Base-by-base conservation (phyloP, 2,888 invertebrate genomes). In the Amiota communis region DNA sequence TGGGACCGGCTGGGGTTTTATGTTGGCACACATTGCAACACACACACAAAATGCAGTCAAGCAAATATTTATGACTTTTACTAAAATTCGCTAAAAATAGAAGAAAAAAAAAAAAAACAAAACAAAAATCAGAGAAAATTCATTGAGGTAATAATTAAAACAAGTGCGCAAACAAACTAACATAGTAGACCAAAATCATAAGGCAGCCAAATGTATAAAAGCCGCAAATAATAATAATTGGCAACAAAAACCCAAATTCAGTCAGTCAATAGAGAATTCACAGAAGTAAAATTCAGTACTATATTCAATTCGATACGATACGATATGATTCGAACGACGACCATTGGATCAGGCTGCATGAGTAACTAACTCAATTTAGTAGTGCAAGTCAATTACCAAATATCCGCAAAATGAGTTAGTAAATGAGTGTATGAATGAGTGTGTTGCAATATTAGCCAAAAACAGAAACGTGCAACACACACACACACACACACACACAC, bases 391-490 rank as follows among this genome's bases (percentile, higher is more conserved):
- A 75, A 77, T 85, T 82, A 77, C 79, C 78, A 83, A 82, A 82
- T 76, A 83, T 82, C 79, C 82, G 84, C 76, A 74, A 67, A 49
- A 70, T 36, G 72, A 68, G 53, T 11, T 51, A n/a, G 13, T n/a
- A 3, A 51, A 51, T 4, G 2, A n/a, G 8, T n/a, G 36, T 4
- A 2, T 36, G 47, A 68, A 72, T 70, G 20, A 72, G 72, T 69
- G 56, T 64, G 75, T 76, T 75, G 79, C 74, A 78, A 71, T 47
- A 72, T 71, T 59, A 47, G 56, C 49, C 48, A 71, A 69, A 64
- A 64, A 70, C 71, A 72, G 65, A 79, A 81, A 77, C 75, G 80
- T 85, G 85, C 83, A 82, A 79, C 83, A 36, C 36, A 36, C 36
- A 36, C 36, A 85, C 36, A 36, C 36, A 85, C 36, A 36, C 36